Evolutionary conservation across 2,113 vertebrate genomes (phyloP).

Genomic region (Lasiurus borealis): DNA sequence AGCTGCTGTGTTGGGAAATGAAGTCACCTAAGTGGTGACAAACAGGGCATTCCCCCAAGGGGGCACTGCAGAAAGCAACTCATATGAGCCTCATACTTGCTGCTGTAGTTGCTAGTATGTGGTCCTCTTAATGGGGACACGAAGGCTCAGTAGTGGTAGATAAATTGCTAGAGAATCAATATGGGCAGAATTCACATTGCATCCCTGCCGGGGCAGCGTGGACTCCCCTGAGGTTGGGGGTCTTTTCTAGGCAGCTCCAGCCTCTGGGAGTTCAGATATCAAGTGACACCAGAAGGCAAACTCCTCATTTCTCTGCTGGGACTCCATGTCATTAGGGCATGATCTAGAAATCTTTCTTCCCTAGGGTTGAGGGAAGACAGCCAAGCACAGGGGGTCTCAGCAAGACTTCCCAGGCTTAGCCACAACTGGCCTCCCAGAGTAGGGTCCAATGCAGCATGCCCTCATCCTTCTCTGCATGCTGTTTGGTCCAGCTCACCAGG

Average conservation of each 20-base stretch:
- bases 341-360: neutral
- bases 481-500: neutral
- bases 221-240: neutral
- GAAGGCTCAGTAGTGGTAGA: neutral
- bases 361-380: neutral
- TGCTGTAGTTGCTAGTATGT: no score
- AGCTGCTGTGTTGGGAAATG: neutral
- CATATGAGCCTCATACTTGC: rapidly evolving
- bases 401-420: neutral
- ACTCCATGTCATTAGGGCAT: neutral
- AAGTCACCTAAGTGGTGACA: neutral
- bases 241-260: neutral
- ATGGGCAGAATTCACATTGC: neutral
- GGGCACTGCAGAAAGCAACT: no score
- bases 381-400: neutral
- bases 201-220: rapidly evolving
- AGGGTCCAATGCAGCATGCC: neutral
- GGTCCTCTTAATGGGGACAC: neutral
- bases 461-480: neutral
- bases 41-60: neutral
- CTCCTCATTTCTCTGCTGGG: neutral
- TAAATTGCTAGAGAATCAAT: neutral
- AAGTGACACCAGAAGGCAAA: rapidly evolving
- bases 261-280: neutral
- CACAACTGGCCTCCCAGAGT: rapidly evolving